Base-by-base conservation (phyloP, 2,113 vertebrate species). In the Burhinus oedicnemus region DNA sequence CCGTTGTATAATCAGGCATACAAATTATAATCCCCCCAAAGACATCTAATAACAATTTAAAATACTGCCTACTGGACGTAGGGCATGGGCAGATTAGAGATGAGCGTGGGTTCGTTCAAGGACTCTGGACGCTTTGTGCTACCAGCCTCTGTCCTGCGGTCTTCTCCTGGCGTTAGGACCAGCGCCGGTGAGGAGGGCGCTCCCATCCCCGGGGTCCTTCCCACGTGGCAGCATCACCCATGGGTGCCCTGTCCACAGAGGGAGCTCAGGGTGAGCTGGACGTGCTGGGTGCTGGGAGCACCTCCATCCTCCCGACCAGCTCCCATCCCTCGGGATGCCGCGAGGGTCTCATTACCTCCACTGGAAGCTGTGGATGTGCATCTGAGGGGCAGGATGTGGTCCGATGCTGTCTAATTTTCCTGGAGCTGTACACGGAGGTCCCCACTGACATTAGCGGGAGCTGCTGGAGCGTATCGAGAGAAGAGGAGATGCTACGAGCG, bases 11-110 rank as follows among this genome's bases (percentile, higher is more conserved):
- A 98, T 98, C 97, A 97, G 95, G 97, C 98, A 97, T 97, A 97
- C 97, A 97, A 98, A 97, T 97, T 97, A 98, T 98, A 98, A 98
- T 98, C 97, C 96, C 79, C 92, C 84, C 91, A 88, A 98, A 98
- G 96, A 97, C 96, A 91, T 93, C 97, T 98, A 98, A 97, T 97
- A 97, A 97, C 96, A 95, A 95, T 97, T 98, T 97, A 97, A 97
- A 97, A 29, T 95, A 85, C 96, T 76, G 95, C 68, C 90, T 91
- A 8, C 93, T 97, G 96, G 97, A 97, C 94, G 76, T 64, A 96
- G 97, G 98, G 96, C 90, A 74, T 72, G 0, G 4, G 91, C 93
- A 97, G 98, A 96, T 97, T 93, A 97, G 82, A 22, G 91, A 76
- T 12, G 49, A 66, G 52, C 64, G 96, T 89, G 83, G 76, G 62